These are phyloP conservation scores for Ptychobarbus kaznakovi DNA, from an alignment of 2,797 vertebrate species.

Conservation along the genomic window DNA sequence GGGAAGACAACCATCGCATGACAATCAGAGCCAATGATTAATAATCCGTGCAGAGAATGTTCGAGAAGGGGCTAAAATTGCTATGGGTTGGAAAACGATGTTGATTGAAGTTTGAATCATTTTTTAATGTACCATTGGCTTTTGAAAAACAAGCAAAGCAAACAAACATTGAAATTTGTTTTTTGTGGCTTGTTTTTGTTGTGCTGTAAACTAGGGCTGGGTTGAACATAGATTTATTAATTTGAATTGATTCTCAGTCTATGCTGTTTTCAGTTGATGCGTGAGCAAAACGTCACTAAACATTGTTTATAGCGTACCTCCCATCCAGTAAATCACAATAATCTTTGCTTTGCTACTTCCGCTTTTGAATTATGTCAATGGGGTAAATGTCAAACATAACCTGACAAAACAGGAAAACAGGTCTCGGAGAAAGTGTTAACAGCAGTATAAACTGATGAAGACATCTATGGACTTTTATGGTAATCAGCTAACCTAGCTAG, in stretches of 20 bases:
- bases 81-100: not conserved
- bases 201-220: not conserved
- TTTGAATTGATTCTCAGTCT: not conserved
- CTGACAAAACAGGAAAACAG: not conserved
- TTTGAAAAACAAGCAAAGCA: not conserved
- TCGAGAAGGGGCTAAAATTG: not conserved
- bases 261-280: not conserved
- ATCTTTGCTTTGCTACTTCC: not conserved
- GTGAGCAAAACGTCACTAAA: not conserved
- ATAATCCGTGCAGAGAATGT: slow-evolving; percentile 36
- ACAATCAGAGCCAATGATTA: slow-evolving; percentile 38
- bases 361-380: not conserved
- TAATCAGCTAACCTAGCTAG: not conserved
- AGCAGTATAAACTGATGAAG: not conserved
- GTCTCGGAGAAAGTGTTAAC: too few species aligned
- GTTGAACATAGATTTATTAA: not conserved
- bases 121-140: not conserved
- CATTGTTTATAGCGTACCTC: not conserved
- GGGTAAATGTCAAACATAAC: not conserved
- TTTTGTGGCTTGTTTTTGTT: not conserved
- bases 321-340: not conserved
- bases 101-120: not conserved
- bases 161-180: not conserved
- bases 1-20: slow-evolving; percentile 44
- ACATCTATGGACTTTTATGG: not conserved